Conservation (phyloP, 2,113 vertebrate genomes). For the Psammodynastes pulverulentus region DNA sequence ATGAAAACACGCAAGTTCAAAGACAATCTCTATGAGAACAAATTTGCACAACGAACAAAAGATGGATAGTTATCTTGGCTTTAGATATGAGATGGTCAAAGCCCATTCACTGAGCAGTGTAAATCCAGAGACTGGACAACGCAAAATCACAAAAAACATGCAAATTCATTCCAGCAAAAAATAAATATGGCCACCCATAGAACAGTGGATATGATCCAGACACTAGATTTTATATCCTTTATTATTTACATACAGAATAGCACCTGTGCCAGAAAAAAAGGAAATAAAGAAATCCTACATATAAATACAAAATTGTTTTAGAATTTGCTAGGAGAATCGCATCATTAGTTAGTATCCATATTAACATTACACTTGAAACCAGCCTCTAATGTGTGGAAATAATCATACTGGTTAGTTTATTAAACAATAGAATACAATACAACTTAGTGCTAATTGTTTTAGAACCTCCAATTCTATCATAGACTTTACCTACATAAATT, state of each 20-base stretch:
- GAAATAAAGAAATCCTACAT: constrained; percentile 40
- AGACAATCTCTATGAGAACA: constrained; percentile 40
- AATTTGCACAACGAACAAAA: constrained; percentile 34
- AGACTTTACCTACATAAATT: constrained; percentile 33
- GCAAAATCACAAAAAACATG: constrained; percentile 54
- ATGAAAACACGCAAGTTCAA: constrained; percentile 46
- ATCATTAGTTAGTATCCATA: constrained; percentile 38
- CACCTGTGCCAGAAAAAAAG: constrained; percentile 67
- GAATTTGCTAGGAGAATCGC: constrained; percentile 52
- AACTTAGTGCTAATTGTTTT: constrained; percentile 67
- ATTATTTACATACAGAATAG: constrained; percentile 70
- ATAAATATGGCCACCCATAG: constrained; percentile 60
- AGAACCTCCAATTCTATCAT: constrained; percentile 44
- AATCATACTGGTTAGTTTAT: constrained; percentile 51
- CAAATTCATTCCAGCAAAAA: constrained; percentile 48
- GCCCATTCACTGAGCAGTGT: constrained; percentile 41
- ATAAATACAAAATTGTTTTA: constrained; percentile 59
- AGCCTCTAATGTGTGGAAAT: constrained; percentile 45
- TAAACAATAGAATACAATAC: constrained; percentile 58
- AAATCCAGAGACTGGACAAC: constrained; percentile 53
- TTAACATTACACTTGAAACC: constrained; percentile 58
- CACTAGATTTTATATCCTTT: constrained; percentile 51
- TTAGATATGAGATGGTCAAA: constrained; percentile 44
- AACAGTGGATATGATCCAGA: constrained; percentile 51
- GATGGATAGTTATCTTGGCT: constrained; percentile 40